These are phyloP conservation scores for Autographa gamma DNA, from an alignment of 2,888 invertebrate species.

Conservation along the genomic window DNA sequence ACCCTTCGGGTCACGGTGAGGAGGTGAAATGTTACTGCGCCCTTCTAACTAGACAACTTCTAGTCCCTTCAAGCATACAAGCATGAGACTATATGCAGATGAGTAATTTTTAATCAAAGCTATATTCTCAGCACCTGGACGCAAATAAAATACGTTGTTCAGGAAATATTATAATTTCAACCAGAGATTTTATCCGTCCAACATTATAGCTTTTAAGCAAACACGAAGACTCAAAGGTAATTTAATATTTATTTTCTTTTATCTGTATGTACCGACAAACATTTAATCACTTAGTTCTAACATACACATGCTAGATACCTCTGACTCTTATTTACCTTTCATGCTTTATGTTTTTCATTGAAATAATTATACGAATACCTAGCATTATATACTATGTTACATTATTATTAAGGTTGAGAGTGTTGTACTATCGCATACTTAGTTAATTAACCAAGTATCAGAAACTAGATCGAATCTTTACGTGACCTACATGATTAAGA, in stretches of 20 bases:
- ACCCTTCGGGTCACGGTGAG: too few relatives aligned
- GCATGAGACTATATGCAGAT: neutral
- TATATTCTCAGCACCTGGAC: neutral
- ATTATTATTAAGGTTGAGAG: neutral
- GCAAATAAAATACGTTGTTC: neutral
- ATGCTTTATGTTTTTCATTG: neutral
- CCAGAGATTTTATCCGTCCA: neutral
- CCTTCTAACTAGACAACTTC: too few relatives aligned
- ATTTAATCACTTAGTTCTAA: neutral
- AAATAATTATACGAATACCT: neutral
- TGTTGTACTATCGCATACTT: too few relatives aligned
- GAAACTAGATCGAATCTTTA: too few relatives aligned
- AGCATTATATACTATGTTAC: neutral
- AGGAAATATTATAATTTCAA: neutral
- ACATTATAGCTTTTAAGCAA: neutral
- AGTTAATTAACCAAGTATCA: too few relatives aligned
- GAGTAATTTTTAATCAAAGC: neutral
- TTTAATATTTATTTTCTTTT: conserved; percentile 1
- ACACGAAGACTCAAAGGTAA: conserved; percentile 3
- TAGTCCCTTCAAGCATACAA: neutral
- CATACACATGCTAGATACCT: neutral
- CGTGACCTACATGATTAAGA: too few relatives aligned
- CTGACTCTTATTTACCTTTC: neutral
- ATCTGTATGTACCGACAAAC: neutral
- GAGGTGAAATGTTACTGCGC: too few relatives aligned